phyloP scores from a whole-genome alignment of 2,888 invertebrate species.

The Cactoblastis cactorum region DNA sequence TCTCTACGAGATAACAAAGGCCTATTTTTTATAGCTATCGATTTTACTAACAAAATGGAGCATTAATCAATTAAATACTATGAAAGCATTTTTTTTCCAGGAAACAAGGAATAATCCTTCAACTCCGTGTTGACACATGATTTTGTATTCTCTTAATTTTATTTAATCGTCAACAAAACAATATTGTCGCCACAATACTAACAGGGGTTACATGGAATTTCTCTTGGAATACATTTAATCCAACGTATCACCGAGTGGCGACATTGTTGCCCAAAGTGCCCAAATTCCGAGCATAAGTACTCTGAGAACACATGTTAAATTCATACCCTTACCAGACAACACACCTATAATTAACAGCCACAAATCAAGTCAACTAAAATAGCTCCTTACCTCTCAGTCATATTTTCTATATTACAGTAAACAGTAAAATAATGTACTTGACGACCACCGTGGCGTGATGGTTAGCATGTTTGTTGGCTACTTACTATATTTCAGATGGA shows the following conservation, averaged over 20 bases:
- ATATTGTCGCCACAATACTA: background rate
- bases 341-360: background rate
- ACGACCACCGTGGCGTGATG: too few relatives aligned
- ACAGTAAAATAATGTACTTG: background rate
- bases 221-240: conserved; percentile 9
- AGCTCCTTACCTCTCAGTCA: background rate
- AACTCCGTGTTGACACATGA: too few relatives aligned
- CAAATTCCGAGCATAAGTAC: conserved; percentile 1
- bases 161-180: too few relatives aligned
- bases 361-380: background rate
- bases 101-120: too few relatives aligned
- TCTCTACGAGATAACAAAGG: too few relatives aligned
- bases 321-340: background rate
- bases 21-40: too few relatives aligned
- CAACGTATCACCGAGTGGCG: conserved; percentile 2
- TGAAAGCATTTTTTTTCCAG: too few relatives aligned
- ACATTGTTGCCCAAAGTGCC: conserved; percentile 1
- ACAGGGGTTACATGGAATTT: background rate
- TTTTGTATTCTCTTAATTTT: too few relatives aligned
- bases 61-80: too few relatives aligned
- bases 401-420: background rate
- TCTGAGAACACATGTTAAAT: conserved; percentile 3
- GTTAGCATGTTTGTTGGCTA: too few relatives aligned
- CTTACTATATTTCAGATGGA: too few relatives aligned
- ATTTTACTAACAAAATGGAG: too few relatives aligned